Percentiles rank a stretch among this genome's conserved stretches.
Conservation (phyloP, 2,797 vertebrate species). For the Hypotaenidia philippensis region DNA sequence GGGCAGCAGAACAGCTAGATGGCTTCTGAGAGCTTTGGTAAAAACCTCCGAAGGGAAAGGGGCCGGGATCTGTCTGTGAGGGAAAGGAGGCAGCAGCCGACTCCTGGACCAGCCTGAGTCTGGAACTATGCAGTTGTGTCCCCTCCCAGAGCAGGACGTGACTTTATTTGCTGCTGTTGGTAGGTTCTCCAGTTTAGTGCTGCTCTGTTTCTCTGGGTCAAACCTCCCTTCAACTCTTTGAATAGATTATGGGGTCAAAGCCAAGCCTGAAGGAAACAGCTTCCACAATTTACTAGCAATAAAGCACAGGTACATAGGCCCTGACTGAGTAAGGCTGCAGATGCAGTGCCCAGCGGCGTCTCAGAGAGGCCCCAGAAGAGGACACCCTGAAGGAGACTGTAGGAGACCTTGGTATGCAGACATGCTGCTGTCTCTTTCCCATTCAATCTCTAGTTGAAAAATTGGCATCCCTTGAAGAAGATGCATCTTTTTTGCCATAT, state of each 20-base stretch:
- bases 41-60: not conserved
- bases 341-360: accelerated
- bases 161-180: not conserved
- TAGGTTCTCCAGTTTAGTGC: not conserved
- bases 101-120: not conserved
- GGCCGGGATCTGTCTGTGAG: not conserved
- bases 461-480: not conserved
- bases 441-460: not conserved
- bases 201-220: not conserved
- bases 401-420: not conserved
- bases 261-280: not conserved
- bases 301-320: not conserved
- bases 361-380: not conserved
- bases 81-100: not conserved
- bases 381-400: not conserved
- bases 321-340: not conserved
- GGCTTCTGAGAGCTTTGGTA: accelerated
- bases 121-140: not conserved
- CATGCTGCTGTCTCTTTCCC: not conserved
- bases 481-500: not conserved
- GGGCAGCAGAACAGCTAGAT: not conserved
- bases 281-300: not conserved
- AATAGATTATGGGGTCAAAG: not conserved
- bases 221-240: not conserved
- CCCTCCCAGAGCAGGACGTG: not conserved